phyloP scores from a whole-genome alignment of 1,140 invertebrate species.

The Platyscapa corneri region DNA sequence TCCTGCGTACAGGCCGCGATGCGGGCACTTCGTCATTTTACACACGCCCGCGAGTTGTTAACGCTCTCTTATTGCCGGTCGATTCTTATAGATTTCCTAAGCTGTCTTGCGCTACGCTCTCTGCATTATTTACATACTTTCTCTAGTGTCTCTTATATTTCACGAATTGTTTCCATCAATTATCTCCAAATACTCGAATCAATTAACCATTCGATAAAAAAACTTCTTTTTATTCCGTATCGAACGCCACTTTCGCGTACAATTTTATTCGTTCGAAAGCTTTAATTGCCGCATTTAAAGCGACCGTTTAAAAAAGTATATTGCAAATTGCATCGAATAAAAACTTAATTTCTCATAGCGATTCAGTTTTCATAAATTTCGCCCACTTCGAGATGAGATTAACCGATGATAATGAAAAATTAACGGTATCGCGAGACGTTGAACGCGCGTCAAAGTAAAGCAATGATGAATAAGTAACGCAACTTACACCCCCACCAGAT shows the following conservation, averaged over 20 bases:
- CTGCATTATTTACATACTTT: not conserved
- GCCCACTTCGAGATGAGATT: no score
- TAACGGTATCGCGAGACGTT: no score
- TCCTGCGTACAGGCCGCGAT: constrained; percentile 36
- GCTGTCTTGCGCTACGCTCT: not conserved
- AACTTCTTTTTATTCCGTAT: not conserved
- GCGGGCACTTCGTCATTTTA: constrained; percentile 34
- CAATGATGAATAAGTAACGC: no score
- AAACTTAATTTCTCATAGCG: not conserved
- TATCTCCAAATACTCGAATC: not conserved
- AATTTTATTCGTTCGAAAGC: not conserved
- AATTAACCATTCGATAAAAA: not conserved
- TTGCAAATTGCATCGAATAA: not conserved
- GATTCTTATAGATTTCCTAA: constrained; percentile 17
- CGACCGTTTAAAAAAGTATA: not conserved
- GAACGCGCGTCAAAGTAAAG: no score
- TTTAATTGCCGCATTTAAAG: not conserved
- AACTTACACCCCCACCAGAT: not conserved
- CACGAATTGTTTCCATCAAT: not conserved
- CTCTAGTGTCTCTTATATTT: not conserved
- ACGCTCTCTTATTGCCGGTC: constrained; percentile 2
- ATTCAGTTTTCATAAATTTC: no score
- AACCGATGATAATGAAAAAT: no score
- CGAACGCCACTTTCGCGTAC: not conserved
- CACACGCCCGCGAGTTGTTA: not conserved